Conservation (phyloP, 2,888 invertebrate genomes). For the Leucoptera coffeella region DNA sequence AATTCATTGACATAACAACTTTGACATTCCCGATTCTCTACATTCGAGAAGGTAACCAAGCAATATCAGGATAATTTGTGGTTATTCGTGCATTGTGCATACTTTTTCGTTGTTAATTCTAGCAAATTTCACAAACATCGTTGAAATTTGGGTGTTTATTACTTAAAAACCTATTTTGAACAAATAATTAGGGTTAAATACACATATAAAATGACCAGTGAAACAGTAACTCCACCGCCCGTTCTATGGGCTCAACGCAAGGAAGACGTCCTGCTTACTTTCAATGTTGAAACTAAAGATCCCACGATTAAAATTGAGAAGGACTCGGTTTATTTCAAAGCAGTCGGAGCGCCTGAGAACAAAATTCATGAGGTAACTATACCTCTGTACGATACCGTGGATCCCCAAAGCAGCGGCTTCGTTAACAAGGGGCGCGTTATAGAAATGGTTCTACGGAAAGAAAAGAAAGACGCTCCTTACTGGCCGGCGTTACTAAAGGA, state of each 20-base stretch:
- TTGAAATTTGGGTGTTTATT: too few species aligned
- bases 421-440: conserved; percentile 69
- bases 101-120: too few species aligned
- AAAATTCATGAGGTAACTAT: conserved; percentile 85
- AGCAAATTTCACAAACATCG: too few species aligned
- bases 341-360: conserved; percentile 76
- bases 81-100: too few species aligned
- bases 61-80: too few species aligned
- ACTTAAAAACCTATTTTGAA: too few species aligned
- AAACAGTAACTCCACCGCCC: conserved; percentile 71
- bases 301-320: conserved; percentile 75
- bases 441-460: conserved; percentile 69
- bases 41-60: too few species aligned
- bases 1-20: too few species aligned
- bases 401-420: conserved; percentile 69
- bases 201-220: too few species aligned
- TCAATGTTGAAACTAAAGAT: conserved; percentile 85
- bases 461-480: conserved; percentile 65
- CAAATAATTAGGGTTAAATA: too few species aligned
- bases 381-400: conserved; percentile 75
- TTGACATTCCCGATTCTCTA: too few species aligned
- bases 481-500: conserved; percentile 88
- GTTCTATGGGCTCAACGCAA: conserved; percentile 93
- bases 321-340: conserved; percentile 74
- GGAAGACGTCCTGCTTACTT: conserved; percentile 76